These are phyloP conservation scores for Neuroscelio doddi DNA, from an alignment of 2,888 invertebrate species.

Conservation along the genomic window DNA sequence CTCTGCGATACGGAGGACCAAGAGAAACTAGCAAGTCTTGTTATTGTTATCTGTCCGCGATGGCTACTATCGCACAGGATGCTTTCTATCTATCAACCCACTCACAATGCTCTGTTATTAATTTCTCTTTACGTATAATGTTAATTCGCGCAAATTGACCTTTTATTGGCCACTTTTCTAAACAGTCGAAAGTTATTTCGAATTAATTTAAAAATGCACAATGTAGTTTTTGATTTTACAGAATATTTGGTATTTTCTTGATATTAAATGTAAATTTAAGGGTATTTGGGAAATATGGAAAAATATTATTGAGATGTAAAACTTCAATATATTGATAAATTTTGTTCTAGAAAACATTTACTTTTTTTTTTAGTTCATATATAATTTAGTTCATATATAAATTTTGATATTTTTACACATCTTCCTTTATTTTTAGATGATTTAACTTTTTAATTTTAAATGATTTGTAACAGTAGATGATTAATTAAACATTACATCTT, in stretches of 20 bases:
- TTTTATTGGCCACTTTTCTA: not conserved
- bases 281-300: too few relatives aligned
- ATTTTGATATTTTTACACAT: too few relatives aligned
- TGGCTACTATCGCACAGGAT: conserved; percentile 65
- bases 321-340: too few relatives aligned
- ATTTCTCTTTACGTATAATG: conserved; percentile 53
- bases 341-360: too few relatives aligned
- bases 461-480: too few relatives aligned
- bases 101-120: conserved; percentile 61
- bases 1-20: conserved; percentile 49
- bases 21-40: conserved; percentile 63
- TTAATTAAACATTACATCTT: too few relatives aligned
- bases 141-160: conserved; percentile 20
- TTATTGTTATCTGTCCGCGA: conserved; percentile 60
- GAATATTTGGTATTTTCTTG: not conserved
- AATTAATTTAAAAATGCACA: conserved; percentile 28
- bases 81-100: conserved; percentile 65
- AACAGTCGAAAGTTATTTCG: conserved; percentile 18
- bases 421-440: too few relatives aligned
- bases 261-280: too few relatives aligned
- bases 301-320: too few relatives aligned
- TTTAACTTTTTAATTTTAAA: too few relatives aligned
- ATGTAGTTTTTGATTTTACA: conserved; percentile 8
- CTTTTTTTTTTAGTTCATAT: too few relatives aligned
- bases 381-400: too few relatives aligned